Evolutionary conservation across 2,888 invertebrate species (phyloP).

Genomic region (Sussaba pulchella): DNA sequence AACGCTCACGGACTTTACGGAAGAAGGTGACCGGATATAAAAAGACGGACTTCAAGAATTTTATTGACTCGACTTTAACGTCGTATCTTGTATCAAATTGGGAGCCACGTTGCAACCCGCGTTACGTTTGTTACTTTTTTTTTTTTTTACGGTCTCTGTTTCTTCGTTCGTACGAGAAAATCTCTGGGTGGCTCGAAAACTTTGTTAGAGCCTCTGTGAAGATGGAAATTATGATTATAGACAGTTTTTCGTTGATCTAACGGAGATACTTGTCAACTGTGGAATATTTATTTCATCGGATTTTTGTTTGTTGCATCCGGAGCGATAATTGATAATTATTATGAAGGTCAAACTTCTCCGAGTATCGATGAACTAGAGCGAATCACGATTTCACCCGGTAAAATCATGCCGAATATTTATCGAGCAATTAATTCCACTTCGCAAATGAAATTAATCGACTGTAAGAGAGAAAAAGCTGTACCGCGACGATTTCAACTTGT

Average conservation of each 20-base stretch:
- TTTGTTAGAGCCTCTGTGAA: background rate
- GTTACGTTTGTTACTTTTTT: background rate
- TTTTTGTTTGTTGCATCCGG: too few species aligned
- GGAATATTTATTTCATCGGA: too few species aligned
- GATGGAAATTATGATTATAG: too few species aligned
- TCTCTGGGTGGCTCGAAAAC: background rate
- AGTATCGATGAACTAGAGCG: too few species aligned
- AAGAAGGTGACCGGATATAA: slow-evolving; percentile 17
- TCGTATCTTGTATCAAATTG: slow-evolving; percentile 42
- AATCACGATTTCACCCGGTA: too few species aligned
- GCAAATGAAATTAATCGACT: too few species aligned
- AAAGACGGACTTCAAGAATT: slow-evolving; percentile 31
- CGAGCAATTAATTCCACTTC: too few species aligned
- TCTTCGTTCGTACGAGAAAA: slow-evolving; percentile 4
- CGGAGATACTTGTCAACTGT: too few species aligned
- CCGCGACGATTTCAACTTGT: slow-evolving; percentile 24
- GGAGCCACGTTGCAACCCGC: background rate
- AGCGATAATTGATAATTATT: too few species aligned
- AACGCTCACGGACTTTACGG: slow-evolving; percentile 13
- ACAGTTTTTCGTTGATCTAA: too few species aligned
- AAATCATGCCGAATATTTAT: too few species aligned
- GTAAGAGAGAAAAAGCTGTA: background rate
- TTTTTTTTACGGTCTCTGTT: background rate
- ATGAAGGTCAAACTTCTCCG: too few species aligned
- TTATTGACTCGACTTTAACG: slow-evolving; percentile 44